Evolutionary conservation across 1,140 invertebrate genomes (phyloP), one percentile per base, ranked within the genome.

Genomic region (Acarapis woodi): DNA sequence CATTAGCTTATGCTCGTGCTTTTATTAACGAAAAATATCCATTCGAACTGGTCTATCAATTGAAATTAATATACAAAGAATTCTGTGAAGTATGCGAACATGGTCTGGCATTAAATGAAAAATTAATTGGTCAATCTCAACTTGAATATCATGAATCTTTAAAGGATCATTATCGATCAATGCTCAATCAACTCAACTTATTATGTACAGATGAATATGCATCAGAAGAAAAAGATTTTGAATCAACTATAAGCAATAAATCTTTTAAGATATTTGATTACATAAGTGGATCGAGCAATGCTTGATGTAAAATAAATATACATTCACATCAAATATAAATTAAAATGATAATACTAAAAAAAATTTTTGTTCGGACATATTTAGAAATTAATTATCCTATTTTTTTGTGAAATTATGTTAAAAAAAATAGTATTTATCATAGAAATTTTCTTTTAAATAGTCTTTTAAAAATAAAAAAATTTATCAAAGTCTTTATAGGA

Each of bases 131-230:
- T 25, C 65, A 67, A 4, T 78, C 87, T 55, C 79, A 85, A 51
- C 63, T 70, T 19, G 72, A 83, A 47, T 88, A 88, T 49, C 82
- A 88, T 50, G 71, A 77, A 48, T 72, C 71, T 1, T 54, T 87
- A 5, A 67, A 71, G 46, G 59, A 68, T 23, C 4, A 18, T 4
- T 10, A 23, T 16, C 25, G 34, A 9, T 35, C 18, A 24, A n/a
- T 22, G 15, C 22, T 25, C 20, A 9, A 9, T 14, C 4, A 15
- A 6, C 3, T 15, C 21, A 24, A 24, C 21, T 8, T 8, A 15
- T n/a, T 12, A 22, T 16, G 32, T 20, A 16, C 10, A 18, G 14
- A 23, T 6, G 18, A 15, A 1, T 10, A 16, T 30, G n/a, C 10
- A 37, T 12, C 4, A 8, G 14, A 15, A 28, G 32, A 33, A 8